Percentiles rank a stretch among this genome's conserved stretches.
These are phyloP conservation scores for Carterocephalus palaemon DNA, from an alignment of 2,888 invertebrate genomes.

Conservation along the genomic window DNA sequence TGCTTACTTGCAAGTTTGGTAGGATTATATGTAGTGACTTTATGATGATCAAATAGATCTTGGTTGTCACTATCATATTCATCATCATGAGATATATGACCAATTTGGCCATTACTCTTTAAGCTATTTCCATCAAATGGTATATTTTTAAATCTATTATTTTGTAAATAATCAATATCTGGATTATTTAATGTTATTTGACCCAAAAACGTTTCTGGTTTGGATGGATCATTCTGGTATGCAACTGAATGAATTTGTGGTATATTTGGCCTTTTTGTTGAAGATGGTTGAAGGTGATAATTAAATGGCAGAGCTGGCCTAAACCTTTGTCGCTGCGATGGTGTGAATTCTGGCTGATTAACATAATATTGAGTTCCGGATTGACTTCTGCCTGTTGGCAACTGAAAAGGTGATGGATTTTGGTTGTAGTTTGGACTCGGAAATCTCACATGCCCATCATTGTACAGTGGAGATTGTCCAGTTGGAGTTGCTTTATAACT, in stretches of 20 bases:
- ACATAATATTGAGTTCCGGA: conserved; percentile 65
- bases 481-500: conserved; percentile 56
- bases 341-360: conserved; percentile 67
- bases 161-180: conserved; percentile 71
- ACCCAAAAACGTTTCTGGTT: conserved; percentile 81
- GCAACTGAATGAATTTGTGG: conserved; percentile 78
- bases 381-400: conserved; percentile 72
- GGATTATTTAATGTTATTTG: conserved; percentile 81
- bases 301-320: conserved; percentile 67
- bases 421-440: conserved; percentile 73
- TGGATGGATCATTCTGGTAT: conserved; percentile 79
- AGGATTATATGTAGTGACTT: conserved; percentile 72
- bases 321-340: conserved; percentile 60
- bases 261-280: conserved; percentile 77
- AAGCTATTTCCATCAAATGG: conserved; percentile 73
- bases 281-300: conserved; percentile 69
- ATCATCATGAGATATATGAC: conserved; percentile 62
- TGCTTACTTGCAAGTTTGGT: conserved; percentile 58
- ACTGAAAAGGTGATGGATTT: conserved; percentile 72
- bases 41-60: conserved; percentile 66
- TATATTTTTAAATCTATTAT: conserved; percentile 66
- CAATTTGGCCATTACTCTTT: conserved; percentile 66
- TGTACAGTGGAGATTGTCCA: conserved; percentile 56
- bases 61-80: conserved; percentile 64
- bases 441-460: conserved; percentile 60